These are phyloP conservation scores for Hydriomena furcata DNA, from an alignment of 2,888 invertebrate species.

Conservation along the genomic window DNA sequence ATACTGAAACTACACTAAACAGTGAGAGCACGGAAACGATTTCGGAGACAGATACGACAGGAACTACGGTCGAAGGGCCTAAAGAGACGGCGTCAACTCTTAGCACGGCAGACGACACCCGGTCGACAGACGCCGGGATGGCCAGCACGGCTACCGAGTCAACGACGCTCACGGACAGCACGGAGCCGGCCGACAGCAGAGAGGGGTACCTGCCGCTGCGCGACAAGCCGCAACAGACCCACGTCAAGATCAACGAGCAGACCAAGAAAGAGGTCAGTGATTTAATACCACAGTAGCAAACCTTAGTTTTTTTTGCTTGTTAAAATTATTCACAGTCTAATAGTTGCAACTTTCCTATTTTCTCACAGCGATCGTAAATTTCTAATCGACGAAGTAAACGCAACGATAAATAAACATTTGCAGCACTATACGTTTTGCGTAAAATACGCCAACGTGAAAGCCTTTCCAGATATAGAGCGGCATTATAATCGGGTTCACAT, in stretches of 20 bases:
- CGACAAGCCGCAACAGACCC: slow-evolving; percentile 75
- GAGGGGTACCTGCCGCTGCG: slow-evolving; percentile 77
- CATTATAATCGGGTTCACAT: slow-evolving; percentile 47
- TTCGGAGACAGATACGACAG: slow-evolving; percentile 60
- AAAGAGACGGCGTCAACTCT: slow-evolving; percentile 63
- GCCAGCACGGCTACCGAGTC: slow-evolving; percentile 67
- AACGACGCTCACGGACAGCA: slow-evolving; percentile 63
- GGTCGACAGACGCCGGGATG: slow-evolving; percentile 63
- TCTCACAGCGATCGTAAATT: slow-evolving; percentile 56
- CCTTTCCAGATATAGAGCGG: slow-evolving; percentile 43
- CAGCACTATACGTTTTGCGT: slow-evolving; percentile 37
- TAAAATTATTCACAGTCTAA: slow-evolving; percentile 73
- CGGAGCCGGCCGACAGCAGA: slow-evolving; percentile 76
- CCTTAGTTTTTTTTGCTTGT: slow-evolving; percentile 52
- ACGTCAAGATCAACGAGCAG: slow-evolving; percentile 81
- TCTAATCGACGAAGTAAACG: slow-evolving; percentile 49
- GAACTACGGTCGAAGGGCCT: slow-evolving; percentile 59
- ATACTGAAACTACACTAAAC: slow-evolving; percentile 75
- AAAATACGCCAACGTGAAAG: slow-evolving; percentile 45
- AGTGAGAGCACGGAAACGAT: slow-evolving; percentile 80
- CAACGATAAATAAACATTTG: slow-evolving; percentile 50
- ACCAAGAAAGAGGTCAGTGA: slow-evolving; percentile 83
- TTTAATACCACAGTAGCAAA: slow-evolving; percentile 55
- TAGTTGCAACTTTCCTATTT: slow-evolving; percentile 66
- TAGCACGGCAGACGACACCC: slow-evolving; percentile 62